Evolutionary conservation across 2,888 invertebrate genomes (phyloP), one percentile per base, ranked within the genome.

Genomic region (Electrophaes corylata): DNA sequence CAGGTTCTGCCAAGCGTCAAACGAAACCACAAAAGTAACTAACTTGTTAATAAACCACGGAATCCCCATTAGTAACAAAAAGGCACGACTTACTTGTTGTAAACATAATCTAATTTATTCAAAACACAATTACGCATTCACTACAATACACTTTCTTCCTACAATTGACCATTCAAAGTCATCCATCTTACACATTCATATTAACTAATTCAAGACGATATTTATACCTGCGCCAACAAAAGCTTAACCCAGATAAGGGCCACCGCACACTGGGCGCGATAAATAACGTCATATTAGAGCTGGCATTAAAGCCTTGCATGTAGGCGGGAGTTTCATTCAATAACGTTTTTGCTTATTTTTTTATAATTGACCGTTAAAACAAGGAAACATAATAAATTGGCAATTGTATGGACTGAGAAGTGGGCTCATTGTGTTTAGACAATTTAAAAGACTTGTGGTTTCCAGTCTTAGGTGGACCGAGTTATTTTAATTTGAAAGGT

Each of bases 211-310:
- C 80, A 78, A 74, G 69, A 66, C 70, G 71, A 78, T 83, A 81
- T 82, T 80, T 81, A 81, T 83, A 71, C 66, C 75, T 61, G 68
- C 63, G 72, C 69, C 75, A 77, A 84, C 82, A 84, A 83, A 74
- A 79, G 71, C 73, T 72, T 69, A 76, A 67, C 73, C 78, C 78
- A 78, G 83, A 80, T 84, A 84, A 86, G 83, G 84, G 76, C 71
- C 76, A 64, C 69, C 73, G 72, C 72, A 77, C 79, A 83, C 82
- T 77, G 76, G 62, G 75, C 61, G 75, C 75, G 76, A 86, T 88
- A 87, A 88, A 88, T 87, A 84, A 87, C 70, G 81, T 84, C 86
- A 82, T 81, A 83, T 87, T 86, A 86, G 83, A 82, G 78, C 65
- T 69, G 66, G 81, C 69, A 79, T 76, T 81, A 78, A 78, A 69